Base-by-base conservation (phyloP, 2,113 vertebrate species). In the Merops nubicus region DNA sequence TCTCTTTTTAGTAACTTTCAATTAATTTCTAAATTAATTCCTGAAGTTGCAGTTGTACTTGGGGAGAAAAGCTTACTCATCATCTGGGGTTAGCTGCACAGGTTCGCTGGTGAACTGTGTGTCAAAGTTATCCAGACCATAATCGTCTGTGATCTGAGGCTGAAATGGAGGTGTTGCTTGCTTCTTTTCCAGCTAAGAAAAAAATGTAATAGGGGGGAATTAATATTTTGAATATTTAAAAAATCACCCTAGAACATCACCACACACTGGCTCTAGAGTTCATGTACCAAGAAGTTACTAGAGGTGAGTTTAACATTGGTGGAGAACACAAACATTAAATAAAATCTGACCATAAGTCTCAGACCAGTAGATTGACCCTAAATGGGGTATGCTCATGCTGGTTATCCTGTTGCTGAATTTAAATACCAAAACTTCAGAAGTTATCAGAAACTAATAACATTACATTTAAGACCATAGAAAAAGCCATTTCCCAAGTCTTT, bases 101-200 rank as follows among this genome's bases (percentile, higher is more conserved):
- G 99, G 99, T 97, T 99, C 99, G 85, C 99, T 99, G 97, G 99
- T 99, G 98, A 99, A 99, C 98, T 99, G 99, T 3, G 99, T 99
- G 97, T 99, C 99, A 16, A 99, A 99, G 98, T 99, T 99, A 73
- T 99, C 99, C 97, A 99, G 89, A 33, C 99, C 99, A 2, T 99
- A 99, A 96, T 99, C 99, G 1, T 99, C 99, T 0, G 99, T 98
- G 97, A 99, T 99, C 98, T 99, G 99, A 40, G 99, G 99, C 98
- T 99, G 99, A 97, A 99, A 99, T 3, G 99, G 99, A 2, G 99
- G 99, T 2, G 97, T 98, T 22, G 98, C 96, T 96, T 99, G 99
- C 96, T 99, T 99, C 98, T 99, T 99, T 92, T 99, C 99, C 98
- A 99, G 98, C 99, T 99, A 94, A 16, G 28, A 31, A 4, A 36